phyloP scores from a whole-genome alignment of 2,888 invertebrate genomes.

The Lepidocyrtoides sp. region DNA sequence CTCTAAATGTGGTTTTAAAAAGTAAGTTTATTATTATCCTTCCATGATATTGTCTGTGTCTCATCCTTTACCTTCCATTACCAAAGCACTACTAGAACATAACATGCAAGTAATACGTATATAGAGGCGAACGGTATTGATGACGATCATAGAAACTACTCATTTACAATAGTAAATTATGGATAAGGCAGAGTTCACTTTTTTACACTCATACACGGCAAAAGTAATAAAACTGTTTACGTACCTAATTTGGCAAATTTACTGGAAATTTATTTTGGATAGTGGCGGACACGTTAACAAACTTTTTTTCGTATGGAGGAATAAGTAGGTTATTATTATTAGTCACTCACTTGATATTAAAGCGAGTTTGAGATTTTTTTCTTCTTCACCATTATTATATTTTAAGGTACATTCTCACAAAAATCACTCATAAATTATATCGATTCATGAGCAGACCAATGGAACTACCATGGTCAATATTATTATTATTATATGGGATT shows the following conservation, averaged over 20 bases:
- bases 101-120: background rate
- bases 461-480: too few species aligned
- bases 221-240: background rate
- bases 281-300: slow-evolving; percentile 18
- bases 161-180: background rate
- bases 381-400: background rate
- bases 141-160: background rate
- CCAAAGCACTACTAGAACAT: slow-evolving; percentile 9
- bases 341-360: background rate
- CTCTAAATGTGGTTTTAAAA: background rate
- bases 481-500: too few species aligned
- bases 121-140: background rate
- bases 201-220: background rate
- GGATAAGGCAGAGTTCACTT: background rate
- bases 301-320: background rate
- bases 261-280: background rate
- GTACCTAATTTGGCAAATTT: slow-evolving; percentile 37
- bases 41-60: background rate
- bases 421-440: background rate
- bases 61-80: too few species aligned
- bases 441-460: too few species aligned
- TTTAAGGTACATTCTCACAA: background rate
- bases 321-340: background rate
- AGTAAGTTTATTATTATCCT: background rate
- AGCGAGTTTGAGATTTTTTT: background rate